Evolutionary conservation across 2,113 vertebrate genomes (phyloP).

Genomic region (Grammomys dolichurus): DNA sequence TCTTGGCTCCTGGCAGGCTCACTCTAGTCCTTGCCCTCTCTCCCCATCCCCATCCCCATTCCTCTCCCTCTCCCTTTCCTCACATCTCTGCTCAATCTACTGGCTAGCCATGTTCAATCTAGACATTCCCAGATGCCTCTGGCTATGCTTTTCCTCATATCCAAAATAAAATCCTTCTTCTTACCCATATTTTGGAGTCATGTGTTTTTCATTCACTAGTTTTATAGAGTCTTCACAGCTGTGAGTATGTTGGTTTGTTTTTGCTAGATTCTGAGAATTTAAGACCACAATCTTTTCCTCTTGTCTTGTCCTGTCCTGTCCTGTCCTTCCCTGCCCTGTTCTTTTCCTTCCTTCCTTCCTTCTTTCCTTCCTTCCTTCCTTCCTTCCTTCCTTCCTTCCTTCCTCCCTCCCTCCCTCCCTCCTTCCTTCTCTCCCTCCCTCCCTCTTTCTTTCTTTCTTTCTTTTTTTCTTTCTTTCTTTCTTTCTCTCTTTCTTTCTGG

Average conservation of each 20-base stretch:
- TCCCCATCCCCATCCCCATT: accelerated
- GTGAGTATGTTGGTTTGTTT: not conserved
- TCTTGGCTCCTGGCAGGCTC: not conserved
- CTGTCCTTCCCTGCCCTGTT: not conserved
- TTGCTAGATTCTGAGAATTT: not conserved
- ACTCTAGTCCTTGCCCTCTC: not conserved
- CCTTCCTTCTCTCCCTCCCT: too few relatives aligned
- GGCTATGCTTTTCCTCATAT: not conserved
- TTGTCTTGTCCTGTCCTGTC: too few relatives aligned
- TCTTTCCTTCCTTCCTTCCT: too few relatives aligned
- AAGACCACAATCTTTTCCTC: not conserved
- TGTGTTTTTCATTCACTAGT: not conserved
- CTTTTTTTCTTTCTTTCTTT: too few relatives aligned
- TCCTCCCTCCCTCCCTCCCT: too few relatives aligned
- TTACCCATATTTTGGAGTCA: not conserved
- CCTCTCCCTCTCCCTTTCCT: too few relatives aligned
- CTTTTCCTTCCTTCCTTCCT: not conserved
- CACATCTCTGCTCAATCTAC: too few relatives aligned
- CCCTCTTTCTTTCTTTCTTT: too few relatives aligned
- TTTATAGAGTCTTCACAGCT: not conserved
- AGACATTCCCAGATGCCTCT: not conserved
- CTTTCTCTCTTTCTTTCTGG: too few relatives aligned
- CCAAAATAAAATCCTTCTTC: not conserved
- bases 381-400: too few relatives aligned
- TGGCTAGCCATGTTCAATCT: too few relatives aligned